Evolutionary conservation across 2,888 invertebrate species (phyloP).

Genomic region (Trissolcus brochymenae): DNA sequence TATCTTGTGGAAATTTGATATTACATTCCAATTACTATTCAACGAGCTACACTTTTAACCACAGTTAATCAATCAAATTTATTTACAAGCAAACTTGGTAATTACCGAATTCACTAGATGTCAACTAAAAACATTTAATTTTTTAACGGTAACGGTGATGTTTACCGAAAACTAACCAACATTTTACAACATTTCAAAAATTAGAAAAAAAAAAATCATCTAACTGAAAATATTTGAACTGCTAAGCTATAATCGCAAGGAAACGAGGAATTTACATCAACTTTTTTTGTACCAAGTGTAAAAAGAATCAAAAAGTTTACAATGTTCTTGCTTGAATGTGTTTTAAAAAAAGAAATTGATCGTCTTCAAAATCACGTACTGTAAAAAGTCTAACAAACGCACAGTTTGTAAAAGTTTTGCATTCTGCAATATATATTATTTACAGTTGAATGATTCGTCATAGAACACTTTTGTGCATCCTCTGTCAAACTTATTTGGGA

Average conservation of each 20-base stretch:
- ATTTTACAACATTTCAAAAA: no score
- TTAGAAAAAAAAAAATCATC: no score
- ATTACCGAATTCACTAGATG: no score
- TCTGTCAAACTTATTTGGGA: slow-evolving; percentile 40
- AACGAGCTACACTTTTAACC: slow-evolving; percentile 17
- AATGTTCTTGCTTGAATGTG: no score
- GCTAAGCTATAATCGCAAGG: no score
- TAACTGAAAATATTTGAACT: no score
- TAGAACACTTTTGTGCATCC: slow-evolving; percentile 40
- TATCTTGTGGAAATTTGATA: slow-evolving; percentile 49
- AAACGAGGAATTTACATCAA: no score
- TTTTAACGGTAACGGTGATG: no score
- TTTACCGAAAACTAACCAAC: no score
- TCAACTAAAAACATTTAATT: background rate
- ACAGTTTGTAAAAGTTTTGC: slow-evolving; percentile 13
- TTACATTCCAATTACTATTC: slow-evolving; percentile 34
- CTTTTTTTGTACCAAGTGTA: no score
- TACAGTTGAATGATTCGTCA: slow-evolving; percentile 30
- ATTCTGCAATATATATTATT: slow-evolving; percentile 12
- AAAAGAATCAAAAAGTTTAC: no score
- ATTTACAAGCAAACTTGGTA: slow-evolving; percentile 24
- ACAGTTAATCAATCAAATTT: slow-evolving; percentile 6
- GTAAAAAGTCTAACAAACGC: slow-evolving; percentile 16
- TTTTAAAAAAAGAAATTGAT: no score
- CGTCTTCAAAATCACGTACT: background rate